These are phyloP conservation scores for Drosophila paramelanica DNA, from an alignment of 2,888 invertebrate genomes.

Conservation along the genomic window DNA sequence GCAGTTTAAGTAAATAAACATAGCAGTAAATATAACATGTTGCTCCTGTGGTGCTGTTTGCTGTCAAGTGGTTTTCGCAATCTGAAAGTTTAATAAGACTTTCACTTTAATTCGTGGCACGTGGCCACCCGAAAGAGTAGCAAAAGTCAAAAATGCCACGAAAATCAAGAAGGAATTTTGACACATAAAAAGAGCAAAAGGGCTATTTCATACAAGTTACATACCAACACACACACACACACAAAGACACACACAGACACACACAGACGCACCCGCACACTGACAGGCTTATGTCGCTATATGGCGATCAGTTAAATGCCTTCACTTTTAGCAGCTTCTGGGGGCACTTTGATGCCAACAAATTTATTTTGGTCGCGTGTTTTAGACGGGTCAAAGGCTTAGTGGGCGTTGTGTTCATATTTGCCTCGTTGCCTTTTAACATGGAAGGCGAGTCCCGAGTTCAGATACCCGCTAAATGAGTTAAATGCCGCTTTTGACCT, in stretches of 20 bases:
- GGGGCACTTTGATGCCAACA: constrained; percentile 31
- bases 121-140: constrained; percentile 52
- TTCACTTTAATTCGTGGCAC: constrained; percentile 58
- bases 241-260: neutral
- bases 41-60: constrained; percentile 32
- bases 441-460: neutral
- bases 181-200: constrained; percentile 32
- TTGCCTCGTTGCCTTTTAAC: constrained; percentile 8
- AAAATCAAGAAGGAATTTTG: constrained; percentile 14
- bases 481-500: constrained; percentile 4
- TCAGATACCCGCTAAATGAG: neutral
- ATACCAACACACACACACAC: neutral
- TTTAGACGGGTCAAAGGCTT: constrained; percentile 25
- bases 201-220: constrained; percentile 36
- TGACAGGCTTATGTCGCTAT: constrained; percentile 27
- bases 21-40: constrained; percentile 43
- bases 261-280: neutral
- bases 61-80: constrained; percentile 50
- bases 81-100: constrained; percentile 59
- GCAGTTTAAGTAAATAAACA: constrained; percentile 51
- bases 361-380: constrained; percentile 61
- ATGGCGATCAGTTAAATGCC: constrained; percentile 53
- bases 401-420: constrained; percentile 3
- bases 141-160: constrained; percentile 41
- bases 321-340: constrained; percentile 20